phyloP scores from a whole-genome alignment of 2,113 vertebrate genomes.

The Pseudopodoces humilis region DNA sequence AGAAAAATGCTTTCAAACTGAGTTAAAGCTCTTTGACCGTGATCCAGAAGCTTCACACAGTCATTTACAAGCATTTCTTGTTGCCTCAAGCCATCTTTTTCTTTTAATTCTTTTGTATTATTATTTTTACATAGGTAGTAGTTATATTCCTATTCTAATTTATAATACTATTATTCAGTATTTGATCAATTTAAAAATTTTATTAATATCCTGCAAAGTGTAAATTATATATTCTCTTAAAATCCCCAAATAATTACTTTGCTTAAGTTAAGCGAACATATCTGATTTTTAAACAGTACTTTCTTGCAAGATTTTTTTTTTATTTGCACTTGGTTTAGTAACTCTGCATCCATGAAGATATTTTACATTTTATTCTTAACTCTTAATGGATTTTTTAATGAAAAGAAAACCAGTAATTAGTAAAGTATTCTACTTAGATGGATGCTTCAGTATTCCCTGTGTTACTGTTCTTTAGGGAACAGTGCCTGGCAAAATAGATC shows the following conservation, averaged over 20 bases:
- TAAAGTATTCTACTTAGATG: not conserved
- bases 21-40: not conserved
- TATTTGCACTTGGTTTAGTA: not conserved
- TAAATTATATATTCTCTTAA: not conserved
- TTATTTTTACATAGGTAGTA: not conserved
- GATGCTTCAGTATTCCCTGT: not conserved
- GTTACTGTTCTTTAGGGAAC: conserved; percentile 16
- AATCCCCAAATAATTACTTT: not conserved
- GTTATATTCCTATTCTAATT: not conserved
- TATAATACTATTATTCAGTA: not conserved
- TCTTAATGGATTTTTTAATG: not conserved
- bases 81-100: not conserved
- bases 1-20: not conserved
- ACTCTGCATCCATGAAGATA: not conserved
- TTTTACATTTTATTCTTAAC: conserved; percentile 2
- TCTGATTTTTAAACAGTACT: not conserved
- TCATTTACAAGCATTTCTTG: not conserved
- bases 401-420: conserved; percentile 31
- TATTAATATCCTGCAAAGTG: not conserved
- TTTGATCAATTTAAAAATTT: not conserved
- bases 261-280: not conserved
- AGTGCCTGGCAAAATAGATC: not conserved
- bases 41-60: not conserved
- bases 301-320: not conserved
- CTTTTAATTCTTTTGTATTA: not conserved